Evolutionary conservation across 2,888 invertebrate species (phyloP).

Genomic region (Hermodice carunculata): DNA sequence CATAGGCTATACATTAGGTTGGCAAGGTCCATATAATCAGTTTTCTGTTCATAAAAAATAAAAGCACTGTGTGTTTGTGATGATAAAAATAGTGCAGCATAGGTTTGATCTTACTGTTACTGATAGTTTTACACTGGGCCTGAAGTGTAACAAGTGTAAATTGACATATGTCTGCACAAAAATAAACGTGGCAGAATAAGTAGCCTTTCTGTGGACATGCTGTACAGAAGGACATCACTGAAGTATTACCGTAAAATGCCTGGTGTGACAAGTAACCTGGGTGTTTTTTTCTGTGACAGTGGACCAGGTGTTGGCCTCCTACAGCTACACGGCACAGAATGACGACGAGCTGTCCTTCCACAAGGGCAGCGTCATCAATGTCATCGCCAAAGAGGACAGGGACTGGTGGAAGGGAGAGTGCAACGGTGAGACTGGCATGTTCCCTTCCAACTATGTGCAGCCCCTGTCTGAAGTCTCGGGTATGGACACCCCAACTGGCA

Average conservation of each 20-base stretch:
- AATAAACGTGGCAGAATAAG: too few relatives aligned
- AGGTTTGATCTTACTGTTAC: too few relatives aligned
- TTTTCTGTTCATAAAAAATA: too few relatives aligned
- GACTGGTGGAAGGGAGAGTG: slow-evolving; percentile 97
- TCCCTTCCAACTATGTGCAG: slow-evolving; percentile 96
- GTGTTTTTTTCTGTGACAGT: slow-evolving; percentile 28
- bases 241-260: slow-evolving; percentile 1
- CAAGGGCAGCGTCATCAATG: slow-evolving; percentile 65
- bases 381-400: slow-evolving; percentile 89
- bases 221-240: too few relatives aligned
- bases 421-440: slow-evolving; percentile 90
- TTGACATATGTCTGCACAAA: too few relatives aligned
- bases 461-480: slow-evolving; percentile 56
- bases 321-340: slow-evolving; percentile 65
- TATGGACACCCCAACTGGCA: slow-evolving; percentile 1
- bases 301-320: slow-evolving; percentile 80
- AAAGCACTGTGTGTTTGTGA: too few relatives aligned
- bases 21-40: too few relatives aligned
- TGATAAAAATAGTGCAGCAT: too few relatives aligned
- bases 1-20: too few relatives aligned
- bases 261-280: slow-evolving; percentile 15
- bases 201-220: too few relatives aligned
- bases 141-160: too few relatives aligned
- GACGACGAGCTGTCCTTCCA: slow-evolving; percentile 68
- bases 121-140: too few relatives aligned